These are phyloP conservation scores for Anniella stebbinsi DNA, from an alignment of 2,797 vertebrate genomes.

Conservation along the genomic window DNA sequence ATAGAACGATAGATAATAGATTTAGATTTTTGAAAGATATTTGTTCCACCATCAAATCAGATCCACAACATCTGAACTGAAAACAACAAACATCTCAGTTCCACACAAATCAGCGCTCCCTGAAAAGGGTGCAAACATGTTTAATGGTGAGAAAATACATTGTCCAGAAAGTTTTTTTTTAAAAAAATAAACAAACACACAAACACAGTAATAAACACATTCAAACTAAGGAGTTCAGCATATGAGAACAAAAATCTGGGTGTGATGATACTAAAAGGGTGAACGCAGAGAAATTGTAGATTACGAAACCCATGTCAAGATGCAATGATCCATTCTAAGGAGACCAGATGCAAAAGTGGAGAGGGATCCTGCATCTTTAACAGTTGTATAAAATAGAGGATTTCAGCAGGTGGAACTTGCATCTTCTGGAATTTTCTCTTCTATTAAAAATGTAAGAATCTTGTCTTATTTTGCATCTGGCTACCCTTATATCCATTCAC, in stretches of 20 bases:
- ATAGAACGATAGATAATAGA: background rate
- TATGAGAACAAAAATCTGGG: constrained; percentile 46
- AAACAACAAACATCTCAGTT: background rate
- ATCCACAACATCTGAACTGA: background rate
- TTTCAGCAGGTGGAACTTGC: background rate
- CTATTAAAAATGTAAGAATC: no score
- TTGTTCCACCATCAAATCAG: background rate
- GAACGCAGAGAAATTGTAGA: constrained; percentile 15
- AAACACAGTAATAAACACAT: constrained; percentile 13
- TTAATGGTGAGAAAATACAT: constrained; percentile 59
- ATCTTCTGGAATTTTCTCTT: background rate
- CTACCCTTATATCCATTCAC: background rate
- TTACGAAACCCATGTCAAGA: background rate
- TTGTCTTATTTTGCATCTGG: no score
- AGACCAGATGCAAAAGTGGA: no score
- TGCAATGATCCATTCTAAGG: background rate
- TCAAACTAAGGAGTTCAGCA: constrained; percentile 53
- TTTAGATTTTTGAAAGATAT: background rate
- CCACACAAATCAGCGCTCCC: background rate
- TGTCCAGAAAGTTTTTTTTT: constrained; percentile 56
- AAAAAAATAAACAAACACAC: constrained; percentile 28
- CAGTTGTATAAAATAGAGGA: no score
- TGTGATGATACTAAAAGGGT: constrained; percentile 31
- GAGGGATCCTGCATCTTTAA: no score
- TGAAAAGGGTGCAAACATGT: constrained; percentile 34